Evolutionary conservation across 2,113 vertebrate genomes (phyloP).

Genomic region (Phaethornis superciliosus): DNA sequence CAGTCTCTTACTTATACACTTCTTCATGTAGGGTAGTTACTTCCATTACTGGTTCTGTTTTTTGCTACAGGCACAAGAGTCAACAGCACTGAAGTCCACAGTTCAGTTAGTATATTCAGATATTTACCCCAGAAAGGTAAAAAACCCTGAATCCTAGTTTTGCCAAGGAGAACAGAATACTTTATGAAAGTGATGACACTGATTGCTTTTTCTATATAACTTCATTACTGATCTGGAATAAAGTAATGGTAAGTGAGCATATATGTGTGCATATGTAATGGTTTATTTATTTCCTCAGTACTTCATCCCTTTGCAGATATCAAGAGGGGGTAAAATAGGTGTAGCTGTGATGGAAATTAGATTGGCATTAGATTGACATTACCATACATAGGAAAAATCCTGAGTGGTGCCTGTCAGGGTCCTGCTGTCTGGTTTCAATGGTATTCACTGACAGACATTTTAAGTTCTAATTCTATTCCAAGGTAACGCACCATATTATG

Average conservation of each 20-base stretch:
- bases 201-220: not conserved
- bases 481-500: not conserved
- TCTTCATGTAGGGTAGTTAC: conserved; percentile 10
- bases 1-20: not conserved
- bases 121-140: not conserved
- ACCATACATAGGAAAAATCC: not conserved
- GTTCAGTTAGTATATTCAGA: conserved; percentile 49
- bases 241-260: not conserved
- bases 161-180: not conserved
- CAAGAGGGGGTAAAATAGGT: not conserved
- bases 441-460: not conserved
- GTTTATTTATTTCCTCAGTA: not conserved
- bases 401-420: too few relatives aligned
- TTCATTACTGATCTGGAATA: not conserved
- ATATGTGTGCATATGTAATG: not conserved
- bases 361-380: not conserved
- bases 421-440: too few relatives aligned
- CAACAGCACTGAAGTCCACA: conserved; percentile 51
- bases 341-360: not conserved
- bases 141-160: not conserved
- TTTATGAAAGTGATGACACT: not conserved
- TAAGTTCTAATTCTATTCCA: not conserved
- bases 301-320: not conserved
- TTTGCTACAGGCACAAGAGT: not conserved
- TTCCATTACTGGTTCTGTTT: not conserved